A percentile compares a stretch with the other conserved stretches of the same genome.
phyloP scores from a whole-genome alignment of 1,140 invertebrate genomes.

The Rhopalosiphum maidis region DNA sequence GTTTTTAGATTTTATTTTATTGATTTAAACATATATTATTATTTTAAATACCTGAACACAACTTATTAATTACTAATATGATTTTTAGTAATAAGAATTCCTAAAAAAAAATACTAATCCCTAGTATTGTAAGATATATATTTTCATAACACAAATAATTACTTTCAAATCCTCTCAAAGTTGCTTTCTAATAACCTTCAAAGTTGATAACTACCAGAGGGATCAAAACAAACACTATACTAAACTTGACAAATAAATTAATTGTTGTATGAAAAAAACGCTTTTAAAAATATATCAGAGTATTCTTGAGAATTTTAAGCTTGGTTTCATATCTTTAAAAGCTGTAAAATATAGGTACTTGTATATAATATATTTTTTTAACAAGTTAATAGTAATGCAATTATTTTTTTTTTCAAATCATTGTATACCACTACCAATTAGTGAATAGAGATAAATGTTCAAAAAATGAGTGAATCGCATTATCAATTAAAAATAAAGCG shows the following conservation, averaged over 20 bases:
- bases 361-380: not conserved
- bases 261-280: not conserved
- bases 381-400: not conserved
- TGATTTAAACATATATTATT: not conserved
- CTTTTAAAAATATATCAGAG: not conserved
- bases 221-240: not conserved
- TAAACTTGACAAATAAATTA: not conserved
- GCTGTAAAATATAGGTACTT: not conserved
- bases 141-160: not conserved
- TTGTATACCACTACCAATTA: not conserved
- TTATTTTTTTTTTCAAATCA: not conserved
- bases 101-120: not conserved
- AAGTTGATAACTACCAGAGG: not conserved
- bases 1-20: not conserved
- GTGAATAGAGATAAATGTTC: not conserved
- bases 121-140: not conserved
- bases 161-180: not conserved
- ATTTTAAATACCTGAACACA: not conserved
- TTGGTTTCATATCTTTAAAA: not conserved
- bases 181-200: not conserved
- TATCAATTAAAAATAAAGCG: not conserved
- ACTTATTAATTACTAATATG: not conserved
- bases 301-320: not conserved
- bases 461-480: not conserved
- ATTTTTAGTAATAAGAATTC: not conserved